These are phyloP conservation scores for Cynoglossus semilaevis DNA, from an alignment of 2,113 vertebrate species.

Conservation along the genomic window DNA sequence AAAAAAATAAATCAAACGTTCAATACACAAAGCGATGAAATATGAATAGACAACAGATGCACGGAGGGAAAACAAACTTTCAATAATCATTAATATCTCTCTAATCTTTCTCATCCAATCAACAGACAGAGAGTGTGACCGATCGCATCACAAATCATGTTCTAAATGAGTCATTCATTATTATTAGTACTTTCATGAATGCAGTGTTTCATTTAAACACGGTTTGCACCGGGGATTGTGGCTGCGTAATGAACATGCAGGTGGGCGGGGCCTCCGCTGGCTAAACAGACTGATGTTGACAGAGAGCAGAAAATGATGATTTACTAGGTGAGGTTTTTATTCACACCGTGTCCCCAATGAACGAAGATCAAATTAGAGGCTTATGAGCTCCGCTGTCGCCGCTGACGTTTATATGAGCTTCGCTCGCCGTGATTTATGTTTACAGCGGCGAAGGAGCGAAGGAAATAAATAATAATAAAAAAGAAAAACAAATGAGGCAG, in stretches of 20 bases:
- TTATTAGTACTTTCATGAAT: background rate
- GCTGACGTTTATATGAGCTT: constrained; percentile 72
- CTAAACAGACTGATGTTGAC: constrained; percentile 40
- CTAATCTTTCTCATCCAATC: background rate
- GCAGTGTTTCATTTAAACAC: constrained; percentile 3
- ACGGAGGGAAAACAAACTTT: background rate
- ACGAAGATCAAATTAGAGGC: constrained; percentile 74
- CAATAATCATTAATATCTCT: background rate
- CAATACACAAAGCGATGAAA: background rate
- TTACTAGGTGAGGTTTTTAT: constrained; percentile 61
- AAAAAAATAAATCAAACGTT: no score
- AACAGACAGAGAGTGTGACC: constrained; percentile 3
- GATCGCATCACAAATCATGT: background rate
- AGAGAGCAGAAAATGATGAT: constrained; percentile 66
- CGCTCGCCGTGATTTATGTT: constrained; percentile 67
- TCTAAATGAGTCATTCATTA: constrained; percentile 3
- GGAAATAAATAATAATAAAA: constrained; percentile 31
- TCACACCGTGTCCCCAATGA: constrained; percentile 67
- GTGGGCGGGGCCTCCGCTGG: constrained; percentile 15
- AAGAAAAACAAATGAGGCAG: constrained; percentile 60
- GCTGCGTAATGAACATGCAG: constrained; percentile 19
- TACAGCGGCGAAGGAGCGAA: constrained; percentile 28
- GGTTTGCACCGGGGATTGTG: background rate
- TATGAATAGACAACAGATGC: background rate
- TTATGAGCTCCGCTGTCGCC: constrained; percentile 72